Percentiles rank a stretch among this genome's conserved stretches.
These are phyloP conservation scores for Trachelus stipa DNA, from an alignment of 2,888 invertebrate genomes.

Conservation along the genomic window DNA sequence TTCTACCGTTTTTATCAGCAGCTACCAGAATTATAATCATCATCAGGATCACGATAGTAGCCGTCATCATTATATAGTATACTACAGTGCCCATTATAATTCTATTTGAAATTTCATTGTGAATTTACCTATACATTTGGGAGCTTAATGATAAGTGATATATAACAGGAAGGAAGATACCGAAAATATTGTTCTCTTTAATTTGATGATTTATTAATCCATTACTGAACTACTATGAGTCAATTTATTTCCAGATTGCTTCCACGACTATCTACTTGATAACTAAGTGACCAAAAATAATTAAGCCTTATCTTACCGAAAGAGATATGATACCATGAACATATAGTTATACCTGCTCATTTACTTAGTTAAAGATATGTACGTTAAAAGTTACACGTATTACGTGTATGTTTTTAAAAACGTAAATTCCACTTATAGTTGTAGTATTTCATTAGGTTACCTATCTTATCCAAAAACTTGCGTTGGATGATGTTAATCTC, in stretches of 20 bases:
- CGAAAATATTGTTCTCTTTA: neutral
- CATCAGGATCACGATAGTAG: neutral
- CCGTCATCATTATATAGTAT: neutral
- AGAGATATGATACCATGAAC: neutral
- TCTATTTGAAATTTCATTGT: neutral
- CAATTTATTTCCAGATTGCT: neutral
- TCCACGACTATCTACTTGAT: neutral
- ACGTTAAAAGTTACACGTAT: neutral
- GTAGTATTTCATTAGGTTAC: neutral
- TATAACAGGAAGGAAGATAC: neutral
- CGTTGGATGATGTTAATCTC: slow-evolving; percentile 1
- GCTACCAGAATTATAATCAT: neutral
- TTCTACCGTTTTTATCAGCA: neutral
- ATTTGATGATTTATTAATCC: neutral
- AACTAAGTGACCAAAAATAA: neutral
- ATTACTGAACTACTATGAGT: neutral
- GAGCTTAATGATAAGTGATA: neutral
- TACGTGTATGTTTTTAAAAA: neutral
- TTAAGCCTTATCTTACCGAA: neutral
- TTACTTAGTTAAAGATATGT: neutral
- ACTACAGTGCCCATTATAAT: neutral
- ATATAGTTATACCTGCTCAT: neutral
- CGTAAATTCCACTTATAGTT: neutral
- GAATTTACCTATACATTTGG: neutral
- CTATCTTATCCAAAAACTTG: neutral